A percentile compares a stretch with the other conserved stretches of the same genome.
phyloP scores from a whole-genome alignment of 2,113 vertebrate species.

The Tetrax tetrax region DNA sequence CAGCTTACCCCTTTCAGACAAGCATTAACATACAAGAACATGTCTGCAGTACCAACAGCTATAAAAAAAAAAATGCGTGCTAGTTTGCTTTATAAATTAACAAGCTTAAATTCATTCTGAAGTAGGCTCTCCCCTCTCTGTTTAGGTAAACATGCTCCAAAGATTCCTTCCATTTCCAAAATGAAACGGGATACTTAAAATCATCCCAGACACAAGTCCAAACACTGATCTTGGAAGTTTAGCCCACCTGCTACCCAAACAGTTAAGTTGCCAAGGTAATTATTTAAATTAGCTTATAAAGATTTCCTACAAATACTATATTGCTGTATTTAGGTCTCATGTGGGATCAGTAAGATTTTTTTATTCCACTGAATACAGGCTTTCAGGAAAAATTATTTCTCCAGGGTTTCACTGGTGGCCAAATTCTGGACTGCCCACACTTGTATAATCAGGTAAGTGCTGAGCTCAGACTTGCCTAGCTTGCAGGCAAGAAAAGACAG shows the following conservation, averaged over 20 bases:
- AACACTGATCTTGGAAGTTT: conserved; percentile 27
- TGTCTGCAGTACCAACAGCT: background rate
- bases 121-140: background rate
- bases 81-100: background rate
- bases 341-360: background rate
- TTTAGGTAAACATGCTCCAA: conserved; percentile 20
- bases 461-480: conserved; percentile 56
- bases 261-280: conserved; percentile 23
- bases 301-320: background rate
- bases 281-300: conserved; percentile 37
- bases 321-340: background rate
- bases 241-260: conserved; percentile 50
- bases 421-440: conserved; percentile 9
- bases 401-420: background rate
- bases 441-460: background rate
- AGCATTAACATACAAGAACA: background rate
- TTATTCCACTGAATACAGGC: background rate
- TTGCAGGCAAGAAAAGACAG: conserved; percentile 23
- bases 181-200: conserved; percentile 41
- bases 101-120: background rate
- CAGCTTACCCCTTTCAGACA: background rate
- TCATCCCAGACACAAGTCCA: conserved; percentile 22
- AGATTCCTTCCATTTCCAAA: conserved; percentile 53
- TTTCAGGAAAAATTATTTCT: background rate
- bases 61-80: background rate